phyloP scores from a whole-genome alignment of 2,888 invertebrate genomes.

The Hetaerina titia region DNA sequence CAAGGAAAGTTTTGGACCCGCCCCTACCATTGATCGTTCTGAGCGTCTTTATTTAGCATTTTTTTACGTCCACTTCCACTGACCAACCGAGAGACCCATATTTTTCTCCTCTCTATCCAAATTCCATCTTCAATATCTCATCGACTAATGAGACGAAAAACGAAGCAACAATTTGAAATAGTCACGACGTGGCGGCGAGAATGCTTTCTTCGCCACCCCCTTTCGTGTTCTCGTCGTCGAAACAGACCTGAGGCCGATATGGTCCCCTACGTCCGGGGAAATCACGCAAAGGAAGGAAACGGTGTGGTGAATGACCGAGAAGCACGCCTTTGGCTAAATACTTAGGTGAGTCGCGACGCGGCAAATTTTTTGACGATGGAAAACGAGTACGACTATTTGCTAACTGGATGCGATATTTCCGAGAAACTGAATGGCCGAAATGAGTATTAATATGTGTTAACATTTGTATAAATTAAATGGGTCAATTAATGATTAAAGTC shows the following conservation, averaged over 20 bases:
- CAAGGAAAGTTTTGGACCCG: background rate
- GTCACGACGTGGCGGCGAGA: background rate
- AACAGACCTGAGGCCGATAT: background rate
- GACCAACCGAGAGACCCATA: background rate
- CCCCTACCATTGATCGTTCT: background rate
- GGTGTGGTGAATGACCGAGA: background rate
- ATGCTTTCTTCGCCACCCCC: background rate
- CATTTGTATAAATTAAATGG: too few species aligned
- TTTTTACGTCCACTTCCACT: background rate
- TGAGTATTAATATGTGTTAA: background rate
- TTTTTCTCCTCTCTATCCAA: background rate
- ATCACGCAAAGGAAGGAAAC: background rate
- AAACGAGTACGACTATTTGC: background rate
- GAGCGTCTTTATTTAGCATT: background rate
- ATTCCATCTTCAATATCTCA: conserved; percentile 2
- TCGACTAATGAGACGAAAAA: conserved; percentile 6
- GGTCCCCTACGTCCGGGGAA: background rate
- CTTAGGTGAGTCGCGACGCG: background rate
- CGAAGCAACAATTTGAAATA: conserved; percentile 24
- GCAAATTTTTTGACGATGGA: background rate
- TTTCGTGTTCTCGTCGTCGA: background rate
- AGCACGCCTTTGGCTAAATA: background rate
- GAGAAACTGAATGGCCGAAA: background rate
- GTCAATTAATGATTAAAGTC: too few species aligned
- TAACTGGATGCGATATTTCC: background rate